Conservation (phyloP, 2,888 invertebrate species). For the Ecdyonurus torrentis region DNA sequence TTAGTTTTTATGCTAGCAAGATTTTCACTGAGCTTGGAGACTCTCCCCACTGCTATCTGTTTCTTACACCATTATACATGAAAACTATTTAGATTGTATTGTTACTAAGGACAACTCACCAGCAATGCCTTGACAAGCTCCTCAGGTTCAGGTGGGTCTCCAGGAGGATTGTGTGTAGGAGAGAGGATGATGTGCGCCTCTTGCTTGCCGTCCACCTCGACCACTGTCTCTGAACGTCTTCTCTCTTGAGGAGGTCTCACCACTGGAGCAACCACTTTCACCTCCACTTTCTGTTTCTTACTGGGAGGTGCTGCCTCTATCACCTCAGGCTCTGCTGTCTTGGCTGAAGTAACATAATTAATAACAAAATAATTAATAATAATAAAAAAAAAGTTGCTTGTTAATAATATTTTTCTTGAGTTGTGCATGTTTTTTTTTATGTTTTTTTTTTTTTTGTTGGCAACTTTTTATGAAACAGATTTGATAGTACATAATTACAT, state of each 20-base stretch:
- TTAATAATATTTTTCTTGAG: slow-evolving; percentile 10
- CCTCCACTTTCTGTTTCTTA: slow-evolving; percentile 25
- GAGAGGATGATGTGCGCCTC: slow-evolving; percentile 62
- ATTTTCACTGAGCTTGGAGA: no score
- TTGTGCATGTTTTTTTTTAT: no score
- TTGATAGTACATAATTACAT: no score
- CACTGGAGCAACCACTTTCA: neutral
- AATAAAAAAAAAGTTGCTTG: neutral
- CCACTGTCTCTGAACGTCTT: slow-evolving; percentile 12
- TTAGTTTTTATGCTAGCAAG: no score
- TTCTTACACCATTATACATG: no score
- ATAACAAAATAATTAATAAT: slow-evolving; percentile 8
- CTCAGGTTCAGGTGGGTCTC: slow-evolving; percentile 84
- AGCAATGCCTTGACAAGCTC: slow-evolving; percentile 64
- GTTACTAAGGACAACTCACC: no score
- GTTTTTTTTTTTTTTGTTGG: no score
- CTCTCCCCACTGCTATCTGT: no score
- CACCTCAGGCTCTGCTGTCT: slow-evolving; percentile 8
- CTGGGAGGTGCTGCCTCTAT: neutral
- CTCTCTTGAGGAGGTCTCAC: slow-evolving; percentile 4
- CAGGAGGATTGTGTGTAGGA: slow-evolving; percentile 52
- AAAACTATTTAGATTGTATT: no score
- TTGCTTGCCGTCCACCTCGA: slow-evolving; percentile 49
- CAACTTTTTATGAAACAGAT: no score
- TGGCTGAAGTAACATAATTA: neutral